These are phyloP conservation scores for Phenganax stokvisi DNA, from an alignment of 92 coral and sea anemone genomes.

Conservation along the genomic window DNA sequence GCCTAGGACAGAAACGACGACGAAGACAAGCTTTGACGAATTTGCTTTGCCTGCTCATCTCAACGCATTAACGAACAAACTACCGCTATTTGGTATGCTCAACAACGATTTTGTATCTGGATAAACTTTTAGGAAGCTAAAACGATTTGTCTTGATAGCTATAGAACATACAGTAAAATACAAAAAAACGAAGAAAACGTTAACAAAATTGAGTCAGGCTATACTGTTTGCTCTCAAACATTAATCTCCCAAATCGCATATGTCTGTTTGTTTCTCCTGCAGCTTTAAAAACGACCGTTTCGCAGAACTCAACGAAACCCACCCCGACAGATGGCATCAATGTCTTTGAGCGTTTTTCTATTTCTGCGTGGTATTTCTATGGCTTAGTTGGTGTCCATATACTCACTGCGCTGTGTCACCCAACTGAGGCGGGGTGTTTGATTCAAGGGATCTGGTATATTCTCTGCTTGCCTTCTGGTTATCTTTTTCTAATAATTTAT, in stretches of 20 bases:
- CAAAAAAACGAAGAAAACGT: no score
- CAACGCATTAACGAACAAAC: background rate
- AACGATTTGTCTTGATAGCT: no score
- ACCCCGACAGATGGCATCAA: background rate
- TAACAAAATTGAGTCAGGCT: no score
- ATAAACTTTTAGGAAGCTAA: no score
- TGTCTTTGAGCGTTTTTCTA: conserved; percentile 26
- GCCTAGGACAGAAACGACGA: background rate
- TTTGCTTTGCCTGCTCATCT: background rate
- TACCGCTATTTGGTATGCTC: no score
- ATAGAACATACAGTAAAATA: no score
- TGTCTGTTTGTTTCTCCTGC: background rate
- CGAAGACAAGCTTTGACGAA: background rate
- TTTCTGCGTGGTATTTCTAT: conserved; percentile 62
- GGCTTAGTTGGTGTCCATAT: conserved; percentile 59
- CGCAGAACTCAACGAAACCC: background rate
- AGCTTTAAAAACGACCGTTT: background rate
- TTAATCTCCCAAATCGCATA: no score
- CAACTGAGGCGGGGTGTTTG: conserved; percentile 66
- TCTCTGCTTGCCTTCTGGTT: conserved; percentile 77
- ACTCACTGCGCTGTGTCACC: conserved; percentile 67
- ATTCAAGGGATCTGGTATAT: conserved; percentile 82
- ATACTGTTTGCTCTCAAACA: no score
- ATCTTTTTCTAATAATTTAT: conserved; percentile 72
- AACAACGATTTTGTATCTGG: no score